These are phyloP conservation scores for Hycleus phaleratus DNA, from an alignment of 1,140 invertebrate species.

Conservation along the genomic window DNA sequence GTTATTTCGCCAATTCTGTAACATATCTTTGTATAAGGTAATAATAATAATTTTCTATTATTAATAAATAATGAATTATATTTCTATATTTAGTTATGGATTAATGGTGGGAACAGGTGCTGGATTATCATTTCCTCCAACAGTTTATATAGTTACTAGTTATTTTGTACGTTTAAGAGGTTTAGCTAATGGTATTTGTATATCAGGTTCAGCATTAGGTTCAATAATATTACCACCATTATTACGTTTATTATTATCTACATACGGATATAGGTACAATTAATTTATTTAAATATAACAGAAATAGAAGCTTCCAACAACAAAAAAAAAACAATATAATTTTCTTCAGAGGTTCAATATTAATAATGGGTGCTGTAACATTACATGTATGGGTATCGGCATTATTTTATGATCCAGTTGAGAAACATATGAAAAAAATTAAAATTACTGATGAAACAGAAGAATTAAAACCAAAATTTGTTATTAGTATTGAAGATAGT, in stretches of 20 bases:
- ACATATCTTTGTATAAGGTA: conserved; percentile 70
- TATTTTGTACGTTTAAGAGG: conserved; percentile 77
- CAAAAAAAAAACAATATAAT: too few relatives aligned
- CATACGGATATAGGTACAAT: conserved; percentile 64
- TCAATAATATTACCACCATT: conserved; percentile 72
- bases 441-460: conserved; percentile 45
- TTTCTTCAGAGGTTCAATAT: conserved; percentile 57
- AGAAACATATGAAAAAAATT: conserved; percentile 66
- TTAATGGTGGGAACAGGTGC: conserved; percentile 73
- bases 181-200: conserved; percentile 80
- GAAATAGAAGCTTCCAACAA: too few relatives aligned
- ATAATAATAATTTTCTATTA: conserved; percentile 21
- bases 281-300: too few relatives aligned
- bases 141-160: conserved; percentile 83
- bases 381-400: conserved; percentile 78
- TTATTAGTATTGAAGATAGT: conserved; percentile 37
- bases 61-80: not conserved
- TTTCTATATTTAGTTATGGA: conserved; percentile 55
- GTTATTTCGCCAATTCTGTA: conserved; percentile 72
- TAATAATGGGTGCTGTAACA: conserved; percentile 75
- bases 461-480: conserved; percentile 34
- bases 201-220: conserved; percentile 80
- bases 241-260: conserved; percentile 58
- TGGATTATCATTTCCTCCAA: conserved; percentile 74
- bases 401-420: conserved; percentile 74